phyloP scores from a whole-genome alignment of 2,113 vertebrate species.

The Phylloscopus trochiloides region DNA sequence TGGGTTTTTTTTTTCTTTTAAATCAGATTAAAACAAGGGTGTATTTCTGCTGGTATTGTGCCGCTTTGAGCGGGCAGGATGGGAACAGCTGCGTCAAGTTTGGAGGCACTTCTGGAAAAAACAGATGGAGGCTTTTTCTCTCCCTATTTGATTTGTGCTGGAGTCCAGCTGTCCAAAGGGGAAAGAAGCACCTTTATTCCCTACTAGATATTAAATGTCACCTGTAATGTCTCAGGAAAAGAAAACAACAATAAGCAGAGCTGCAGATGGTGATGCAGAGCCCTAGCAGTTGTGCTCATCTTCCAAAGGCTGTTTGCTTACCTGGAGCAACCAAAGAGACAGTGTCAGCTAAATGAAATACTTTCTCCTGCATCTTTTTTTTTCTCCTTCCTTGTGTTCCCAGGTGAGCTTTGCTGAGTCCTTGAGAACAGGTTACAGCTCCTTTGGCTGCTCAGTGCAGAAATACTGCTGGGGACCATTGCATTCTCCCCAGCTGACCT shows the following conservation, averaged over 20 bases:
- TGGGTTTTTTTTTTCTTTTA: not conserved
- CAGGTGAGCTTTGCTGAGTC: not conserved
- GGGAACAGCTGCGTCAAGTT: slow-evolving; percentile 48
- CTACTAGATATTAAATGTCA: slow-evolving; percentile 9
- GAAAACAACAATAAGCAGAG: slow-evolving; percentile 7
- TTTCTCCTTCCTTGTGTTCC: not conserved
- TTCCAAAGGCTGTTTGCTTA: not conserved
- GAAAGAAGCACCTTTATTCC: slow-evolving; percentile 54
- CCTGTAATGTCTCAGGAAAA: not conserved
- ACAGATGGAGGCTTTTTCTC: slow-evolving; percentile 9
- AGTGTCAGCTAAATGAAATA: not conserved
- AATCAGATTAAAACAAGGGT: slow-evolving; percentile 61
- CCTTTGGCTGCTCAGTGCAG: not conserved
- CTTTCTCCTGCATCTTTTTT: not conserved
- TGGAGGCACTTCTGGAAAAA: slow-evolving; percentile 55
- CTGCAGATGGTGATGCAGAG: slow-evolving; percentile 34
- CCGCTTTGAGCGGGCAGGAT: slow-evolving; percentile 29
- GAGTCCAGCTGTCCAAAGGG: slow-evolving; percentile 55
- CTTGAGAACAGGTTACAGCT: not conserved
- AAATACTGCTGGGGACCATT: not conserved
- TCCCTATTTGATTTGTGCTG: not conserved
- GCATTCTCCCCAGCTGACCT: not conserved
- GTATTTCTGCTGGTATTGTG: slow-evolving; percentile 47
- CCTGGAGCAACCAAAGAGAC: not conserved
- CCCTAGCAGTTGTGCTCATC: not conserved